phyloP scores from a whole-genome alignment of 2,113 vertebrate genomes.

The Varanus salvator region DNA sequence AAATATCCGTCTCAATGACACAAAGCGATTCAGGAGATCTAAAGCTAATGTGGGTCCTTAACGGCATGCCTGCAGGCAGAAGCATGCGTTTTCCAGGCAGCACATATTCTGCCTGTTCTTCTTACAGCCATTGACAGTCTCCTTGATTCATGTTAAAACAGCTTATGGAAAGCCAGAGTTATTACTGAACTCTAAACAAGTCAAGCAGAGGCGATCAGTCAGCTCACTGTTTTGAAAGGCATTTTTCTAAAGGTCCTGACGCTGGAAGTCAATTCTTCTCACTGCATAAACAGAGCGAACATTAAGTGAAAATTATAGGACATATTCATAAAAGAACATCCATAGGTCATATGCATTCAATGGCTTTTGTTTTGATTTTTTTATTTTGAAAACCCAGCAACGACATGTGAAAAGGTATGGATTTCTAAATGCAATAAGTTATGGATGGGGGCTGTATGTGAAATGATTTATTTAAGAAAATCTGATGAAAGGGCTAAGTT shows the following conservation, averaged over 20 bases:
- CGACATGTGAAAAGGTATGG: not conserved
- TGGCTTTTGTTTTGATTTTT: not conserved
- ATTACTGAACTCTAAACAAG: slow-evolving; percentile 53
- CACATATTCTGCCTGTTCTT: slow-evolving; percentile 42
- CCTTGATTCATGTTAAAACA: slow-evolving; percentile 49
- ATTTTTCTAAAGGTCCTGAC: slow-evolving; percentile 51
- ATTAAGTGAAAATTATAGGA: slow-evolving; percentile 40
- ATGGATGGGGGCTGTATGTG: not conserved
- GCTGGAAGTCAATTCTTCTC: slow-evolving; percentile 41
- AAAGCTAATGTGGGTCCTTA: not conserved
- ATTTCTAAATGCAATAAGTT: slow-evolving; percentile 25
- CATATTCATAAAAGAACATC: slow-evolving; percentile 12
- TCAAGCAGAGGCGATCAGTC: slow-evolving; percentile 47
- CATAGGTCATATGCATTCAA: slow-evolving; percentile 8
- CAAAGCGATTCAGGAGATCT: not conserved
- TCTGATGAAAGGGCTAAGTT: not conserved
- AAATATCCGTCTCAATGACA: not conserved
- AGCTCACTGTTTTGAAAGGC: slow-evolving; percentile 47
- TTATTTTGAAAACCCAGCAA: not conserved
- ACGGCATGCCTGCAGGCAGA: not conserved
- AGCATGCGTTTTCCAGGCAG: slow-evolving; percentile 24
- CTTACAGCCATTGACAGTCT: slow-evolving; percentile 25
- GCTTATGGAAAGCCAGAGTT: slow-evolving; percentile 55
- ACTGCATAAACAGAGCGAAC: slow-evolving; percentile 22
- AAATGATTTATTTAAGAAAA: slow-evolving; percentile 18